A percentile compares a stretch with the other conserved stretches of the same genome.
phyloP scores from a whole-genome alignment of 2,113 vertebrate genomes.

The Nesogale talazaci region DNA sequence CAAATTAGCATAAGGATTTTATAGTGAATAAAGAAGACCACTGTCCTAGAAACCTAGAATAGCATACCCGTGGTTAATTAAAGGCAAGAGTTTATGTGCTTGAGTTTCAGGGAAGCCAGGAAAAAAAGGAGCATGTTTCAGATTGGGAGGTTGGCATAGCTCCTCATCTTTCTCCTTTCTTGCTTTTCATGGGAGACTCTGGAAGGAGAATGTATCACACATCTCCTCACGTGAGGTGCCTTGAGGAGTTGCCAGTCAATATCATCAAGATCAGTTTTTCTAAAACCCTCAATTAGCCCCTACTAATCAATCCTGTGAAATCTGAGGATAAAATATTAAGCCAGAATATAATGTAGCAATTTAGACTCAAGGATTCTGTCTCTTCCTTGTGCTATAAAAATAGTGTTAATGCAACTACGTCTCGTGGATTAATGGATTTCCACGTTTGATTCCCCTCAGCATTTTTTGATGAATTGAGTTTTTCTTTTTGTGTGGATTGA shows the following conservation, averaged over 20 bases:
- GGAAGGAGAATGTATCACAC: neutral
- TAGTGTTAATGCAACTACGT: slow-evolving; percentile 24
- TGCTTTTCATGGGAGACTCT: slow-evolving; percentile 1
- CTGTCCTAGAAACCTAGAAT: neutral
- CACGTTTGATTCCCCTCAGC: neutral
- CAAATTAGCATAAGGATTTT: neutral
- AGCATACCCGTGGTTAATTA: neutral
- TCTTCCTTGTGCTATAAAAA: slow-evolving; percentile 44
- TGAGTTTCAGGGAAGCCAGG: neutral
- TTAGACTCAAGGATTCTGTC: slow-evolving; percentile 20
- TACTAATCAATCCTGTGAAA: slow-evolving; percentile 13
- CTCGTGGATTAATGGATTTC: slow-evolving; percentile 38
- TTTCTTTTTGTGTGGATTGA: neutral
- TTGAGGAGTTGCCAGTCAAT: neutral
- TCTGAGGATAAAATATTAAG: slow-evolving; percentile 52
- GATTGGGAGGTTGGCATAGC: neutral
- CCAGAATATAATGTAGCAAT: slow-evolving; percentile 34
- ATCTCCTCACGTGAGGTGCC: neutral
- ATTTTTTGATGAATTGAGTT: neutral
- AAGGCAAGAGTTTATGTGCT: neutral
- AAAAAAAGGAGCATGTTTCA: neutral
- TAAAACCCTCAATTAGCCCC: neutral
- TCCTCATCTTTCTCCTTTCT: neutral
- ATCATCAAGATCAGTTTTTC: neutral
- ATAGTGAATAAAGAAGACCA: neutral